These are phyloP conservation scores for Eugnorisma glareosa DNA, from an alignment of 2,888 invertebrate genomes.

Conservation along the genomic window DNA sequence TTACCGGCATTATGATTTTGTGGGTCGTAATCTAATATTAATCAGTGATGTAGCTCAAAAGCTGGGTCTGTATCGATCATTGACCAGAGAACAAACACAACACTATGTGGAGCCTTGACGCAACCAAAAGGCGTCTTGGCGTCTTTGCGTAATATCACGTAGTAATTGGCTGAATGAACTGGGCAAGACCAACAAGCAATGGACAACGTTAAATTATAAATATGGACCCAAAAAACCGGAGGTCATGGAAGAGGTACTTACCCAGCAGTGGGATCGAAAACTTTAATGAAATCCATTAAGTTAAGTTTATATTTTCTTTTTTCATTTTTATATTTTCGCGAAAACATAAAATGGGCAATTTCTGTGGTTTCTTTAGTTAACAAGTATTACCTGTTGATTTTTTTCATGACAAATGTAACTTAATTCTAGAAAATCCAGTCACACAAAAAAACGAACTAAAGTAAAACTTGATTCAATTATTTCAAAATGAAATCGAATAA, in stretches of 20 bases:
- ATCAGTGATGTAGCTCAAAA: slow-evolving; percentile 1
- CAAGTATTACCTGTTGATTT: slow-evolving; percentile 6
- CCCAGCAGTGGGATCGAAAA: not conserved
- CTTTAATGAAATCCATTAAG: not conserved
- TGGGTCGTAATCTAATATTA: not conserved
- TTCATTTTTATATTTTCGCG: no score
- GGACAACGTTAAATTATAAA: not conserved
- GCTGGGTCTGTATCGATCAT: not conserved
- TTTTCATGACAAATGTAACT: not conserved
- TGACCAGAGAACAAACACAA: not conserved
- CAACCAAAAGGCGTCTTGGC: not conserved
- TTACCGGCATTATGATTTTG: slow-evolving; percentile 1
- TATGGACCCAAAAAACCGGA: not conserved
- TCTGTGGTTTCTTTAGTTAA: no score
- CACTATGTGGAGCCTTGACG: not conserved
- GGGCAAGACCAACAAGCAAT: not conserved
- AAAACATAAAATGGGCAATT: no score
- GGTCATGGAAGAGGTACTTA: not conserved
- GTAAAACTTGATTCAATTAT: slow-evolving; percentile 7
- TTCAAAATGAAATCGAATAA: slow-evolving; percentile 1
- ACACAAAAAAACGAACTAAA: not conserved
- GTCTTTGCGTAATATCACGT: no score
- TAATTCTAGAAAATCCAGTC: not conserved
- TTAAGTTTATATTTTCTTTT: not conserved
- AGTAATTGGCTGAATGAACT: not conserved